Base-by-base conservation (phyloP, 2,888 invertebrate species). In the Apeira syringaria region DNA sequence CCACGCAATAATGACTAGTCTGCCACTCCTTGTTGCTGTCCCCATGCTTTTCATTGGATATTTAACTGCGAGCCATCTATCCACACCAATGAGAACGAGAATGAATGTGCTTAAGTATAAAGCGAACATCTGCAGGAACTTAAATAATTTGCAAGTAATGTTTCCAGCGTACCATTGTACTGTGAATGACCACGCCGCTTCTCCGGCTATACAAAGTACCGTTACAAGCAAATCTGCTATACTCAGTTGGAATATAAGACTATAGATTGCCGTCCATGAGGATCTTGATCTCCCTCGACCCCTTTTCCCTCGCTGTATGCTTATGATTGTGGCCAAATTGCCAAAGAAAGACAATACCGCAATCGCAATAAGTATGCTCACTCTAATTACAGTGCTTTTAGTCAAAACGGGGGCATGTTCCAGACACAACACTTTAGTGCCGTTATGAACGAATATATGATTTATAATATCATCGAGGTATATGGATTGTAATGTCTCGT, bases 91-190 rank as follows among this genome's bases (percentile, higher is more conserved):
- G 29, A 96, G 89, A 18, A 96, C 96, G 12, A 96, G 86, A 25
- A 96, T 92, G 74, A 95, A 96, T 0, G 96, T 96, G 47, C 96
- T 96, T 50, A 96, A 80, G 70, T 96, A 95, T 36, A 97, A 84
- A 34, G 95, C 93, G 66, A 96, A 95, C 92, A 96, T 94, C 80
- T 96, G 96, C 31, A 94, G 84, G 57, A 94, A 95, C 75, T 96
- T 97, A 64, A 96, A 94, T 37, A 95, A 56, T 81, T 96, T 96
- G 78, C 97, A 97, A 27, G 92, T 91, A 5, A 92, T 73, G 64
- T 95, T 94, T 1, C 95, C 96, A 7, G 94, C 96, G 30, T 93
- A 82, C 96, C 96, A 97, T 49, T 94, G 93, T 0, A 97, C 95
- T 0, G 94, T 93, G 38, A 94, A 94, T 26, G 92, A 93, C 96